These are phyloP conservation scores for Salticus scenicus DNA, from an alignment of 2,888 invertebrate species.

Conservation along the genomic window DNA sequence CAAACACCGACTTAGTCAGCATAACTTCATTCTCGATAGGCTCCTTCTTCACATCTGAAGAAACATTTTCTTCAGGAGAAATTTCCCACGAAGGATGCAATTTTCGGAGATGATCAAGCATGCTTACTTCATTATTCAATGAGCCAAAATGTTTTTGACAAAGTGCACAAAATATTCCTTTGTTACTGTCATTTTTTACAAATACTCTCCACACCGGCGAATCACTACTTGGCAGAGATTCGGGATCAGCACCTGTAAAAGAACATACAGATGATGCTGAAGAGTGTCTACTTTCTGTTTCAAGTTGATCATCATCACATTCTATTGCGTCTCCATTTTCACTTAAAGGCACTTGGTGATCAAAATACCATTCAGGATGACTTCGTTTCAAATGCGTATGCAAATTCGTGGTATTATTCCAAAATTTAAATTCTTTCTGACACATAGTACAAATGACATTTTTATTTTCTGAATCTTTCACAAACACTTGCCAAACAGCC, in stretches of 20 bases:
- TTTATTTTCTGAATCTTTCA: neutral
- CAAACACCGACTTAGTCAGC: neutral
- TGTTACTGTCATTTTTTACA: neutral
- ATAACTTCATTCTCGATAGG: neutral
- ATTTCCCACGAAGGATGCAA: neutral
- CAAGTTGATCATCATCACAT: neutral
- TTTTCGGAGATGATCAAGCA: neutral
- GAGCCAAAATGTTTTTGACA: neutral
- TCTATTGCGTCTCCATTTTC: neutral
- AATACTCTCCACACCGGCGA: neutral
- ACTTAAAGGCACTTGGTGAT: neutral
- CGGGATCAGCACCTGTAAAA: neutral
- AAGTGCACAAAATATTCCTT: neutral
- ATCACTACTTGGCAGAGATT: neutral
- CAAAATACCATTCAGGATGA: neutral
- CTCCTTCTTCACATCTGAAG: neutral
- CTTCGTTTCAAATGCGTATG: neutral
- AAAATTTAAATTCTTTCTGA: conserved; percentile 3
- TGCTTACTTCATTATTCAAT: neutral
- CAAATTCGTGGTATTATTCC: neutral
- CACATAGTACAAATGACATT: neutral
- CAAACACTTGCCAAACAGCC: neutral
- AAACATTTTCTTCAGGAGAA: neutral
- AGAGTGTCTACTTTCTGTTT: neutral
- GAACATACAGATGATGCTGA: neutral